Base-by-base conservation (phyloP, 2,888 invertebrate genomes). In the Synergus japonicus region DNA sequence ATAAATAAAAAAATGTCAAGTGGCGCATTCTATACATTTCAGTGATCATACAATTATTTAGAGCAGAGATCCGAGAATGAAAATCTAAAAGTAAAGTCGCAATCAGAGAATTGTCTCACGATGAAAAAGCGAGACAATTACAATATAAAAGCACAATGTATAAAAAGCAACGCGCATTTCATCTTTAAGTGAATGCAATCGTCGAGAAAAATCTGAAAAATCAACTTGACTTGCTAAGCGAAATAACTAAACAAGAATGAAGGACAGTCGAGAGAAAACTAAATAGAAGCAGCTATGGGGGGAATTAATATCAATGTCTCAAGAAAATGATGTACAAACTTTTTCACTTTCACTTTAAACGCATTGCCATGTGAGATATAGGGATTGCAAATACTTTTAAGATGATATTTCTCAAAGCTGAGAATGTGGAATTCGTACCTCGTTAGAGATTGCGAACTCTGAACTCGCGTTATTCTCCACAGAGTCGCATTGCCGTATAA, bases 251-350 rank as follows among this genome's bases (percentile, higher is more conserved):
- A 18, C 58, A 18, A 3, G 58, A 58, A 58, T 18, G 18, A 58
- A 58, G 18, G 58, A 58, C 18, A 58, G 22, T 22, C 22, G 22
- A 22, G 37, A 66, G 8, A 18, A 5, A 18, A 22, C 43, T 66
- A 81, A 77, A 76, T 79, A 78, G 78, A 67, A 81, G 66, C 54
- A 67, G 54, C 66, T 46, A 49, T 46, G 76, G 63, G 76, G 67
- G 77, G 79, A 78, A 83, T 79, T 85, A 80, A 65, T 83, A 79
- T 60, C 76, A 82, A 76, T 79, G 82, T 65, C 78, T 78, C 81
- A 76, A 84, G 85, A 86, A 87, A 88, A 58, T 86, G 81, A 84
- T 84, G 83, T 86, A 85, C 84, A 85, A 87, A 88, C 85, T 86
- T 85, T 86, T 85, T 85, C 86, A 84, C 89, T 88, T 83, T 76